Evolutionary conservation across 2,888 invertebrate species (phyloP), one percentile per base, ranked within the genome.

Genomic region (Petrophora chlorosata): DNA sequence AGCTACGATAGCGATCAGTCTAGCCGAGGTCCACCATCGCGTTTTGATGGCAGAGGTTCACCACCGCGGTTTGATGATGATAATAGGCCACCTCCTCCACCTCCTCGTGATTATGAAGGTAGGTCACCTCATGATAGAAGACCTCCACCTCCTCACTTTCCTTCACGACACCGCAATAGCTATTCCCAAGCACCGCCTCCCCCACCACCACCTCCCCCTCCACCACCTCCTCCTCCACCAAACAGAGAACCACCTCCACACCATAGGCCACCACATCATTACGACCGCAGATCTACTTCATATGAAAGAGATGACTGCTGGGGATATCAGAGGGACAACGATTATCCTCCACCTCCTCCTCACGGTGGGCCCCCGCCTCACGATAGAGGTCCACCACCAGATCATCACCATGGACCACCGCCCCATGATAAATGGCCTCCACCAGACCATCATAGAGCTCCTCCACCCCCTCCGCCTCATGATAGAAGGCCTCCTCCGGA

Each of bases 101-200:
- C 10, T 9, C 10, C 25, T 9, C 10, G 22, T n/a, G 51, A 8
- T 10, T 26, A 41, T 15, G 28, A 52, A 26, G 34, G 46, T 15
- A 34, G 25, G n/a, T 39, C 33, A n/a, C 52, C 51, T 17, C 12
- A 56, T 52, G 33, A 56, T 28, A 28, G 56, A 46, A 16, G 44
- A n/a, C 54, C 44, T 5, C 56, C 60, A 1, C 48, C 60, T 2
- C 61, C 45, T 10, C 43, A 48, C 9, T n/a, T n/a, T n/a, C n/a
- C n/a, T n/a, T n/a, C n/a, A n/a, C n/a, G n/a, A n/a, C n/a, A n/a
- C n/a, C n/a, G n/a, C n/a, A n/a, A n/a, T n/a, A n/a, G n/a, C n/a
- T n/a, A n/a, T n/a, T n/a, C n/a, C n/a, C n/a, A n/a, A n/a, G n/a
- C n/a, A n/a, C n/a, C n/a, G n/a, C n/a, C n/a, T 23, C 30, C 35